Base-by-base conservation (phyloP, 2,888 invertebrate species). In the Alviniconcha strummeri region DNA sequence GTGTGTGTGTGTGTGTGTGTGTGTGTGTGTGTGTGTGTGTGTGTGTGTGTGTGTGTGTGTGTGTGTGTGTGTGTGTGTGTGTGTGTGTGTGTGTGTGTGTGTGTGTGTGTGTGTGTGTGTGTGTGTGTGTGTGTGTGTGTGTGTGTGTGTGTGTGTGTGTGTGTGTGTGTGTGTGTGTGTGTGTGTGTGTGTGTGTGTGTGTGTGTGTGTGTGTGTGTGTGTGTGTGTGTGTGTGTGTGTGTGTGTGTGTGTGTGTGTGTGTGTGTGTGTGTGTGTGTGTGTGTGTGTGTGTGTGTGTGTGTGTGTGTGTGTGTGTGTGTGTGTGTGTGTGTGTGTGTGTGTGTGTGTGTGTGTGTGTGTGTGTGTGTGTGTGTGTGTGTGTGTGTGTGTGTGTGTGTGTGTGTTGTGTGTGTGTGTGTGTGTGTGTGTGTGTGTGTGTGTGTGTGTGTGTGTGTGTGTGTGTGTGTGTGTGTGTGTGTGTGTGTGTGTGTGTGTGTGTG, bases 91-190 rank as follows among this genome's bases (percentile, higher is more conserved):
- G 13, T 71, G 71, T 71, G 71, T 71, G 71, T 71, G 71, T 71
- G 71, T 71, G 71, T 71, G 71, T 71, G 71, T 71, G 71, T 71
- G 71, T 71, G 71, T 19, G 71, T 71, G 71, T 19, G 71, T 71
- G 71, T 71, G 71, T 71, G 71, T 71, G 71, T 71, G 71, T 71
- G 71, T 19, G n/a, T n/a, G n/a, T 15, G 71, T 19, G 71, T 71
- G 71, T 19, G 71, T 71, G 71, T 71, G 71, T 19, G n/a, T n/a
- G n/a, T 15, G 71, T 71, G 71, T 71, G 71, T 71, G 71, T 71
- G 71, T 71, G 71, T 71, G 71, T n/a, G n/a, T n/a, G n/a, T n/a
- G n/a, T n/a, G n/a, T n/a, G n/a, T n/a, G n/a, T n/a, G n/a, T n/a
- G n/a, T n/a, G n/a, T n/a, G n/a, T n/a, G n/a, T n/a, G n/a, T n/a